These are phyloP conservation scores for Chrysogorgia sp. DNA, from an alignment of 92 coral and sea anemone species.

Conservation along the genomic window DNA sequence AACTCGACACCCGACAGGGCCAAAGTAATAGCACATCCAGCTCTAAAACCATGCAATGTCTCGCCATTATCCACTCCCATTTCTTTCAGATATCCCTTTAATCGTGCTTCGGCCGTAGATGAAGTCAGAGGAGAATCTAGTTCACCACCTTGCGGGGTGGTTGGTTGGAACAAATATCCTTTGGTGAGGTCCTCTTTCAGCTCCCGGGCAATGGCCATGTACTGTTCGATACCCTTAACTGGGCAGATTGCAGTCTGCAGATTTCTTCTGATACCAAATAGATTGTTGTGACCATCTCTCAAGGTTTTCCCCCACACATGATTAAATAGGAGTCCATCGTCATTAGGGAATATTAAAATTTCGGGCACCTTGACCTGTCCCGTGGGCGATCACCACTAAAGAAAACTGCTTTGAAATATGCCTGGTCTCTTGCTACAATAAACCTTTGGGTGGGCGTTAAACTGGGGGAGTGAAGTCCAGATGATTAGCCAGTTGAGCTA, in stretches of 20 bases:
- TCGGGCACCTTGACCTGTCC: slow-evolving; percentile 29
- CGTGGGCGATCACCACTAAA: slow-evolving; percentile 49
- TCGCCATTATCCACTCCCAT: slow-evolving; percentile 45
- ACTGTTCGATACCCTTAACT: slow-evolving; percentile 20
- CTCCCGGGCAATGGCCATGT: slow-evolving; percentile 13
- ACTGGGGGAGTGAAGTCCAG: slow-evolving; percentile 18
- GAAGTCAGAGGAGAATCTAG: slow-evolving; percentile 4
- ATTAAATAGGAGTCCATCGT: slow-evolving; percentile 30
- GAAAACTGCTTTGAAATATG: slow-evolving; percentile 31
- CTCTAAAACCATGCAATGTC: no score
- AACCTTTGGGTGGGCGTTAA: slow-evolving; percentile 7
- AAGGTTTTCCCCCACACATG: no score
- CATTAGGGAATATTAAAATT: slow-evolving; percentile 32
- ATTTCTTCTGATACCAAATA: slow-evolving; percentile 45
- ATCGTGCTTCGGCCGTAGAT: slow-evolving; percentile 31
- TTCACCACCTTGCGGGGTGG: slow-evolving; percentile 24
- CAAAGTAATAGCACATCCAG: no score
- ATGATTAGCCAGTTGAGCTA: slow-evolving; percentile 11
- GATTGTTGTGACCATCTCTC: slow-evolving; percentile 41
- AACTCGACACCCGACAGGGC: slow-evolving; percentile 11
- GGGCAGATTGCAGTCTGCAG: slow-evolving; percentile 27
- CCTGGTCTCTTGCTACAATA: slow-evolving; percentile 38
- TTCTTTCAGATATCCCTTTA: slow-evolving; percentile 39
- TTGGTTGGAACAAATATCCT: slow-evolving; percentile 25
- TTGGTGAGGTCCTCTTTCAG: slow-evolving; percentile 11